These are phyloP conservation scores for Chaenodraco wilsoni DNA, from an alignment of 2,797 vertebrate species.

Conservation along the genomic window DNA sequence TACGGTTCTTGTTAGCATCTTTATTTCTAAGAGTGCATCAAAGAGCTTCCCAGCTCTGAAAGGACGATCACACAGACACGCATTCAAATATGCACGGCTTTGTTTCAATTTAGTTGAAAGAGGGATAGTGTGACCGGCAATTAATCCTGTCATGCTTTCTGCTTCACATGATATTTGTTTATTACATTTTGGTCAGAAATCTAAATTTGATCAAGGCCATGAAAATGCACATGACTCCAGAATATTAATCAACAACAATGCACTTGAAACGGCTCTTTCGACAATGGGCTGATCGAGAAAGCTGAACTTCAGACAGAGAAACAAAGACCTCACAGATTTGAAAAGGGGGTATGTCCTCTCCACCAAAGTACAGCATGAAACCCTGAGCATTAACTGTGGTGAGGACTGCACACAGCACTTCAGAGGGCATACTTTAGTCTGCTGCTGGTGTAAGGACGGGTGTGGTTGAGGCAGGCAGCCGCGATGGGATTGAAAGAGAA, in stretches of 20 bases:
- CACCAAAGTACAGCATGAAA: conserved; percentile 52
- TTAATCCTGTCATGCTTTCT: conserved; percentile 31
- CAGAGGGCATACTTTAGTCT: conserved; percentile 65
- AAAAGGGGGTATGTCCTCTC: conserved; percentile 59
- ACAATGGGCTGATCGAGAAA: conserved; percentile 38
- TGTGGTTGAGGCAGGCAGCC: conserved; percentile 70
- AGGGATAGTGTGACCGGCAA: background rate
- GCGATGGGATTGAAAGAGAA: conserved; percentile 64
- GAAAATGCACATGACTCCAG: conserved; percentile 22
- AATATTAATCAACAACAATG: conserved; percentile 28
- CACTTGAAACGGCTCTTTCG: background rate
- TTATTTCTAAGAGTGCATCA: background rate
- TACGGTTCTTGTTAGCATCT: too few species aligned
- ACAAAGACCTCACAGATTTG: conserved; percentile 53
- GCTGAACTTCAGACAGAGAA: conserved; percentile 42
- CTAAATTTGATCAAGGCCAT: conserved; percentile 22
- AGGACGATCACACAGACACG: conserved; percentile 19
- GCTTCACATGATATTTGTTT: conserved; percentile 42
- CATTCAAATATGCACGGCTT: background rate
- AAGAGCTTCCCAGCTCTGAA: background rate
- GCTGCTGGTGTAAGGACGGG: conserved; percentile 58
- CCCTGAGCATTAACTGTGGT: conserved; percentile 66
- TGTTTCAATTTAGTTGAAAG: background rate
- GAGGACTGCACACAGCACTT: conserved; percentile 62
- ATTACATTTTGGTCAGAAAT: conserved; percentile 18